These are phyloP conservation scores for Coreoperca whiteheadi DNA, from an alignment of 2,113 vertebrate species.

Conservation along the genomic window DNA sequence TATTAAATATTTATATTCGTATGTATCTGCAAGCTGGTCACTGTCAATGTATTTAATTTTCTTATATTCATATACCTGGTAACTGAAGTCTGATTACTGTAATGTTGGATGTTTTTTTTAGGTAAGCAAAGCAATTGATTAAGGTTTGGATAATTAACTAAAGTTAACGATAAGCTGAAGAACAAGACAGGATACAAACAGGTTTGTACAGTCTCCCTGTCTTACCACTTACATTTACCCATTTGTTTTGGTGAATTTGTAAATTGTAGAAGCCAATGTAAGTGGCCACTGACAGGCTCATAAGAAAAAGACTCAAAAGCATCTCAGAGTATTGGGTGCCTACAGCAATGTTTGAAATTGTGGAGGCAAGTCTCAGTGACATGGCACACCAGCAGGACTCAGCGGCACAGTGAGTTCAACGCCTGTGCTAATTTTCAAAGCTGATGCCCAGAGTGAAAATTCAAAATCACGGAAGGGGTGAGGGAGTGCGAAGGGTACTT, in stretches of 20 bases:
- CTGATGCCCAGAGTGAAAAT: background rate
- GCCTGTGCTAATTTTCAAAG: constrained; percentile 1
- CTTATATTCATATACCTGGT: background rate
- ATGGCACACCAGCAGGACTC: constrained; percentile 8
- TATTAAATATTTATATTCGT: too few relatives aligned
- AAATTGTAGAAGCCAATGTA: background rate
- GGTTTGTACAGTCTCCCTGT: background rate
- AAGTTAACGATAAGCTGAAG: background rate
- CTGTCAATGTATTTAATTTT: background rate
- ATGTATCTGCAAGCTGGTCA: constrained; percentile 4
- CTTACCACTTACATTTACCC: background rate
- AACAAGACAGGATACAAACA: background rate
- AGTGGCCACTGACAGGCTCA: background rate
- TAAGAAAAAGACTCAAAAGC: too few relatives aligned
- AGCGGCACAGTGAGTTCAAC: background rate
- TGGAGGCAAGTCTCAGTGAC: background rate
- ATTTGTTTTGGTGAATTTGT: background rate
- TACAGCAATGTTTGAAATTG: background rate
- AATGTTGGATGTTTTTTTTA: background rate
- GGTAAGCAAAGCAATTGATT: background rate
- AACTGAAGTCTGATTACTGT: background rate
- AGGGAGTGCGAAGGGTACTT: background rate
- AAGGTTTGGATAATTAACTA: background rate
- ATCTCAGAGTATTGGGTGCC: background rate
- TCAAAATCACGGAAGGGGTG: background rate